phyloP scores from a whole-genome alignment of 2,797 vertebrate genomes.

The Myripristis murdjan region DNA sequence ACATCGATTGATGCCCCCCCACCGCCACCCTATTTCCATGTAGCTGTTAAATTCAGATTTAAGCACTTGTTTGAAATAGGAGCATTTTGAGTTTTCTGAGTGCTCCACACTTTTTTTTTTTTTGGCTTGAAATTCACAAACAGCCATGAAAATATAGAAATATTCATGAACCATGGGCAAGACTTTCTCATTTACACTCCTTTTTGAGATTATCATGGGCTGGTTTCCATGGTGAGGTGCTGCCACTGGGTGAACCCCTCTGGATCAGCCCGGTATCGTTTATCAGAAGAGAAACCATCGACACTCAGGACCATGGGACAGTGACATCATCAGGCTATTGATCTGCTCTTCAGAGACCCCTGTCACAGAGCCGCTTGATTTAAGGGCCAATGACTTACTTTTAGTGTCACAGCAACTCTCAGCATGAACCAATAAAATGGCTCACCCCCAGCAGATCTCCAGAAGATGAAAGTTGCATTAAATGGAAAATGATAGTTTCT shows the following conservation, averaged over 20 bases:
- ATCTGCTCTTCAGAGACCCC: constrained; percentile 63
- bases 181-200: constrained; percentile 33
- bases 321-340: constrained; percentile 80
- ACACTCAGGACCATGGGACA: constrained; percentile 53
- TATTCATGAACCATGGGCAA: constrained; percentile 39
- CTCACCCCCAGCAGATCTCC: constrained; percentile 12
- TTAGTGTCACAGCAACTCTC: constrained; percentile 65
- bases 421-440: constrained; percentile 56
- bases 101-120: not conserved
- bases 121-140: constrained; percentile 32
- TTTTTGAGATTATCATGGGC: constrained; percentile 46
- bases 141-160: constrained; percentile 58
- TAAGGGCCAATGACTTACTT: constrained; percentile 67
- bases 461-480: constrained; percentile 50
- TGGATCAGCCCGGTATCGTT: constrained; percentile 47
- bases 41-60: constrained; percentile 37
- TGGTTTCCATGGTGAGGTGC: constrained; percentile 42
- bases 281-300: constrained; percentile 56
- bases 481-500: constrained; percentile 62
- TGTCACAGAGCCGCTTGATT: constrained; percentile 66
- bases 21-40: constrained; percentile 4
- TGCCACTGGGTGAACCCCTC: constrained; percentile 16
- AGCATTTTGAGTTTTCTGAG: constrained; percentile 26
- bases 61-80: constrained; percentile 29
- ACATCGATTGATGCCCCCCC: constrained; percentile 30